Percentiles rank a stretch among this genome's conserved stretches.
Conservation (phyloP, 2,113 vertebrate species). For the Marmota monax region DNA sequence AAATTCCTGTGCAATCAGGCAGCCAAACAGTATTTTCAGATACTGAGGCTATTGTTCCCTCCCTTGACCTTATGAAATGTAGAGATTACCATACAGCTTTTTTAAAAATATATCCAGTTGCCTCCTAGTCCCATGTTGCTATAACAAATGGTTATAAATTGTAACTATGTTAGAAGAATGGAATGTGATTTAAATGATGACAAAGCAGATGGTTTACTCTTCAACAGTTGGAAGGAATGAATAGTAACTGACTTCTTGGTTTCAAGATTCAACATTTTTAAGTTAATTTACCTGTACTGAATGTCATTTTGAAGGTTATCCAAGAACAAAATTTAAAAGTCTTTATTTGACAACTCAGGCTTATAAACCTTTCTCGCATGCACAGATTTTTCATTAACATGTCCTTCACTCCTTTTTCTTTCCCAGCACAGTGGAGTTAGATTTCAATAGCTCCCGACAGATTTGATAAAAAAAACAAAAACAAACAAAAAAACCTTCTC, state of each 20-base stretch:
- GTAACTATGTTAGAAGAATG: constrained; percentile 67
- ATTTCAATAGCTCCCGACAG: constrained; percentile 32
- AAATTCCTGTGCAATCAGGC: constrained; percentile 31
- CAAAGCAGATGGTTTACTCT: constrained; percentile 57
- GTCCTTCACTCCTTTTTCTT: not conserved
- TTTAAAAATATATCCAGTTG: constrained; percentile 59
- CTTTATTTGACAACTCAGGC: not conserved
- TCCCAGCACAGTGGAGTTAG: constrained; percentile 3
- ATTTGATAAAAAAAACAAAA: not conserved
- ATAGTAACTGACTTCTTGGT: constrained; percentile 48
- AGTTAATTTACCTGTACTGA: constrained; percentile 41
- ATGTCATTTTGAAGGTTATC: constrained; percentile 11
- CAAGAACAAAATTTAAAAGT: constrained; percentile 22
- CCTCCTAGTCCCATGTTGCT: not conserved
- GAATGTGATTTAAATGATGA: constrained; percentile 71
- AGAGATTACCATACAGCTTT: constrained; percentile 23
- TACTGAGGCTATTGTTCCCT: constrained; percentile 2
- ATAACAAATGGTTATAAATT: constrained; percentile 60
- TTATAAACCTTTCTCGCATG: not conserved
- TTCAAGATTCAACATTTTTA: constrained; percentile 55
- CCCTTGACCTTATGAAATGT: constrained; percentile 16
- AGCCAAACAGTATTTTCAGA: constrained; percentile 41
- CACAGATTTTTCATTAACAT: constrained; percentile 50
- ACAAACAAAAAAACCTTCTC: not conserved
- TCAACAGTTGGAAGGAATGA: constrained; percentile 55